These are phyloP conservation scores for Montipora cactus DNA, from an alignment of 64 coral and sea anemone genomes.

Conservation along the genomic window DNA sequence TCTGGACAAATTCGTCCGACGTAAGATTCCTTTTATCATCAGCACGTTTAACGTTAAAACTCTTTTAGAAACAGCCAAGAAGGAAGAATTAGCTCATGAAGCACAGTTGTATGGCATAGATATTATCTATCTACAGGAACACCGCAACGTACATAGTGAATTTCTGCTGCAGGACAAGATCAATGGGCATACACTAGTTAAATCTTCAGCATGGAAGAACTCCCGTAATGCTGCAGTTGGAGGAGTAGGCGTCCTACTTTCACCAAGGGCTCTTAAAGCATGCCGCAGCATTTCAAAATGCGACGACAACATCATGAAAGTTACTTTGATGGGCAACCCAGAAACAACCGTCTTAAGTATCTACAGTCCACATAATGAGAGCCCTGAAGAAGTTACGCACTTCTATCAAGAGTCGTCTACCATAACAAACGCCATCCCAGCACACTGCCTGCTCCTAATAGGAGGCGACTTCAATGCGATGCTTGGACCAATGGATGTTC, in stretches of 20 bases:
- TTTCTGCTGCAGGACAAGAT: not conserved
- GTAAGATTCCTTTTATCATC: not conserved
- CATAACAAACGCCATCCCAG: not conserved
- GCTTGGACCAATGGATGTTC: not conserved
- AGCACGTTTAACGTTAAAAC: conserved; percentile 21
- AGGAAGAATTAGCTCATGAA: conserved; percentile 5
- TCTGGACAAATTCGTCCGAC: not conserved
- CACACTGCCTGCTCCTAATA: conserved; percentile 8
- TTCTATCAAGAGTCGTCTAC: conserved; percentile 7
- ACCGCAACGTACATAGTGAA: conserved; percentile 8
- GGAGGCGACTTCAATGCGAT: conserved; percentile 52
- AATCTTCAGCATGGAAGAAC: conserved; percentile 42
- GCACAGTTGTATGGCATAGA: conserved; percentile 24
- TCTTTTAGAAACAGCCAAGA: not conserved
- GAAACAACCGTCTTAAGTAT: conserved; percentile 10
- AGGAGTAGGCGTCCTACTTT: conserved; percentile 28
- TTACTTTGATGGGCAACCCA: conserved; percentile 28
- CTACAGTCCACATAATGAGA: conserved; percentile 23
- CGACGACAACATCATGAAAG: not conserved
- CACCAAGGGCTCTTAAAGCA: not conserved
- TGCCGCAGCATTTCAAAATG: not conserved
- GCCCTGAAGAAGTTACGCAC: not conserved
- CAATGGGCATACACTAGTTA: not conserved
- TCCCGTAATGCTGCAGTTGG: conserved; percentile 11
- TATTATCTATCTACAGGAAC: conserved; percentile 56